Conservation (phyloP, 1,140 invertebrate genomes). For the Goniozus legneri region DNA sequence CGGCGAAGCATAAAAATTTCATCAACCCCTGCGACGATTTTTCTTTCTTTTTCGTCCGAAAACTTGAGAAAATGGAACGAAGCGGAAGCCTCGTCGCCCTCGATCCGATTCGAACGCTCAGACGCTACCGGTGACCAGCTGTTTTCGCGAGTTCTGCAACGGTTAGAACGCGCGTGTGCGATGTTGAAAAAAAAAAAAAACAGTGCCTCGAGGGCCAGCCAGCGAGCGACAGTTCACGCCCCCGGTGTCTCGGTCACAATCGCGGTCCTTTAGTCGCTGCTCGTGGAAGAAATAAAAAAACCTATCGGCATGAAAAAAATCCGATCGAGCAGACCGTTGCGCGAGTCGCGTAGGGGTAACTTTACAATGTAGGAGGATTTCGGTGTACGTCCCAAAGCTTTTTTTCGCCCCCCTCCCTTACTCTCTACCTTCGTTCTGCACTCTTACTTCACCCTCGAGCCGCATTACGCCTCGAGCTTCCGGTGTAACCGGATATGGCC, state of each 20-base stretch:
- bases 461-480: conserved; percentile 37
- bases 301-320: no score
- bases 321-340: no score
- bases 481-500: conserved; percentile 45
- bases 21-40: no score
- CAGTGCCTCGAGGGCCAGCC: conserved; percentile 1
- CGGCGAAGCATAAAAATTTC: no score
- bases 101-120: no score
- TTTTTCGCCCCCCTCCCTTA: conserved; percentile 21
- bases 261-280: conserved; percentile 5
- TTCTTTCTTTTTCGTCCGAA: no score
- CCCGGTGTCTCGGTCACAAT: conserved; percentile 17
- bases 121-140: no score
- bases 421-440: conserved; percentile 4
- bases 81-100: no score
- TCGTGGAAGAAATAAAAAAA: conserved; percentile 23
- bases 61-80: no score
- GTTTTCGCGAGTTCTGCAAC: no score
- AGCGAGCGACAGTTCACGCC: conserved; percentile 19
- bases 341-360: conserved; percentile 16
- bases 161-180: no score
- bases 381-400: conserved; percentile 20
- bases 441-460: background rate
- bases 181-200: conserved; percentile 20
- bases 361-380: conserved; percentile 41